These are phyloP conservation scores for Rallus limicola DNA, from an alignment of 2,113 vertebrate species.

Conservation along the genomic window DNA sequence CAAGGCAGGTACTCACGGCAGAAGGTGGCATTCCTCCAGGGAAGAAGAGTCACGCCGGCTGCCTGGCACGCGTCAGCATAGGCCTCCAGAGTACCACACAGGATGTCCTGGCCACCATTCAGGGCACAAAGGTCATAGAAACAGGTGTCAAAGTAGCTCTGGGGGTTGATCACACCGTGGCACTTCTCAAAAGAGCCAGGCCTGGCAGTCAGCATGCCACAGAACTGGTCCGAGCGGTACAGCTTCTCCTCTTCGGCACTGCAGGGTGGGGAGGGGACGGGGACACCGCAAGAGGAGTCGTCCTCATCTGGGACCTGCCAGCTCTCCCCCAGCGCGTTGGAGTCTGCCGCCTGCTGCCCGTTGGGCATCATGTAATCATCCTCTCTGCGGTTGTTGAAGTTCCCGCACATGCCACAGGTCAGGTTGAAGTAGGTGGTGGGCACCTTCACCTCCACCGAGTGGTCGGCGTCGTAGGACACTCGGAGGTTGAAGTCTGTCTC, in stretches of 20 bases:
- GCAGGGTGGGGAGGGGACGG: constrained; percentile 49
- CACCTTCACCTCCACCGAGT: constrained; percentile 77
- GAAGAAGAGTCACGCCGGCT: constrained; percentile 69
- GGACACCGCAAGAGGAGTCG: constrained; percentile 60
- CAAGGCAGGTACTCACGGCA: constrained; percentile 78
- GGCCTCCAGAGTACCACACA: constrained; percentile 71
- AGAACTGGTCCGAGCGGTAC: constrained; percentile 73
- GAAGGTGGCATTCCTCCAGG: constrained; percentile 80
- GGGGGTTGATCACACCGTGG: constrained; percentile 60
- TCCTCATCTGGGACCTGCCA: constrained; percentile 60
- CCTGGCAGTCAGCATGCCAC: constrained; percentile 74
- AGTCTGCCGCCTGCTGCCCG: constrained; percentile 44
- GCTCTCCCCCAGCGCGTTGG: constrained; percentile 69
- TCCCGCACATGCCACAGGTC: constrained; percentile 87
- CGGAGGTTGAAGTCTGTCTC: constrained; percentile 74
- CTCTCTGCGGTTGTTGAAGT: constrained; percentile 74
- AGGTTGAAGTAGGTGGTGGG: constrained; percentile 73
- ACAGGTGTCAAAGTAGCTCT: constrained; percentile 80
- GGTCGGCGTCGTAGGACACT: constrained; percentile 74
- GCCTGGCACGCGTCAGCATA: constrained; percentile 71
- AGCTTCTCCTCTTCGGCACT: constrained; percentile 38
- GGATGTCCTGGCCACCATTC: constrained; percentile 15
- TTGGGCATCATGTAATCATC: constrained; percentile 77
- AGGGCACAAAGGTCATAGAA: constrained; percentile 77
- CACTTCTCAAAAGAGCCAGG: constrained; percentile 78